Evolutionary conservation across 92 coral and sea anemone genomes (phyloP), one percentile per base, ranked within the genome.

Genomic region (Epizoanthus ramosus): DNA sequence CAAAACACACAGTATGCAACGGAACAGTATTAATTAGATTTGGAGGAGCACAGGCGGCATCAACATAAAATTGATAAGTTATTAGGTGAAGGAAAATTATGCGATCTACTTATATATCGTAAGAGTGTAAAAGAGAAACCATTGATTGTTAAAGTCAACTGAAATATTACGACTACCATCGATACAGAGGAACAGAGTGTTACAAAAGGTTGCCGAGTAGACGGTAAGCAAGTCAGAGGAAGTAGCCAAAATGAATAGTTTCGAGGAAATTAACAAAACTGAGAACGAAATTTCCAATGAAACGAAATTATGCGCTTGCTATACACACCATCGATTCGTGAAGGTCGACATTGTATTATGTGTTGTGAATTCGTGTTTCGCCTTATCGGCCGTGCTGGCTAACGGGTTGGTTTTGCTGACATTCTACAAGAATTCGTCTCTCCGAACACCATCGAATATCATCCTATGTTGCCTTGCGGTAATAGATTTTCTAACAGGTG

Each of bases 391-490:
- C 5, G 25, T 71, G 57, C 18, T 71, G 2, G 16, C 18, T 0
- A 71, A 71, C 57, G 58, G 57, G 3, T 23, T 71, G 17, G 57
- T 71, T n/a, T 25, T 71, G 2, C 22, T 24, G 21, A 19, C 57
- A 47, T 71, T 71, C 41, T 71, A 71, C 57, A 71, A 71, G 75
- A 71, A 15, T 6, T 56, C 75, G 43, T 45, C 75, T 45, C 57
- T 71, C 45, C 33, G 35, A 12, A 39, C 39, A 21, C 75, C 57
- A 18, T 56, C 10, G 5, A 71, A 71, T 16, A 71, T 41, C 15
- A 5, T 71, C 33, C 75, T 71, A 31, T 71, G 28, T 39, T 71
- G 25, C 9, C 57, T 71, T 5, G 75, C 75, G 19, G 58, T 71
- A 9, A 71, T 16, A 10, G 75, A 71, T 47, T 71, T 71, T 24